These are phyloP conservation scores for Pelosia muscerda DNA, from an alignment of 2,888 invertebrate species.

Conservation along the genomic window DNA sequence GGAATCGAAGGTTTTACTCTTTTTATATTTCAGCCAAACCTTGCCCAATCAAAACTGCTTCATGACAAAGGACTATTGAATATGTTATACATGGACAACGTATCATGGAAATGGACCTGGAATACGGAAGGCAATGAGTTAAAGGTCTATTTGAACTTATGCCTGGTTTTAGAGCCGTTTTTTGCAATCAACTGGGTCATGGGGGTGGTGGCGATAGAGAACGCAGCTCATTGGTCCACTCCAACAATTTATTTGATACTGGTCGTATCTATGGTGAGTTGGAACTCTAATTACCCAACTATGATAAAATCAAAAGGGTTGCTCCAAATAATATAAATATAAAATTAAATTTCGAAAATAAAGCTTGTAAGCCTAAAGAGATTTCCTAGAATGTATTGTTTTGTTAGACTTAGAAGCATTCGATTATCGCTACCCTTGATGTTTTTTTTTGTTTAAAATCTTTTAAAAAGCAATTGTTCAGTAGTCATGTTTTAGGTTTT, in stretches of 20 bases:
- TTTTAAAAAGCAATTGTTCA: too few species aligned
- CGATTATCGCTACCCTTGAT: too few species aligned
- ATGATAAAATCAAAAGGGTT: too few species aligned
- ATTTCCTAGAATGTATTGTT: too few species aligned
- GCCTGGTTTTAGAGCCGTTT: constrained; percentile 90
- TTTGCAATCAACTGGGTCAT: constrained; percentile 92
- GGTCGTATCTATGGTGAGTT: constrained; percentile 86
- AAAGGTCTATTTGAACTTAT: constrained; percentile 87
- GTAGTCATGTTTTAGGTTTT: too few species aligned
- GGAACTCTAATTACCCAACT: background rate
- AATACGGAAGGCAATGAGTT: constrained; percentile 86
- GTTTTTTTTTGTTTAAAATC: too few species aligned
- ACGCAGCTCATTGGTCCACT: constrained; percentile 88
- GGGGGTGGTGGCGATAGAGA: constrained; percentile 91
- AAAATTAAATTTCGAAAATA: too few species aligned
- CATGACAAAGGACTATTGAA: constrained; percentile 74
- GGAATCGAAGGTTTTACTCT: background rate
- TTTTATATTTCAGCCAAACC: constrained; percentile 42
- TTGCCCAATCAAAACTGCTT: constrained; percentile 56
- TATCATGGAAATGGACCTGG: constrained; percentile 81
- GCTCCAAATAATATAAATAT: too few species aligned
- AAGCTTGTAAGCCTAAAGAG: too few species aligned
- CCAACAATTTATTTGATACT: constrained; percentile 87
- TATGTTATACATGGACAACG: constrained; percentile 79
- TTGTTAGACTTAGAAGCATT: too few species aligned